Evolutionary conservation across 1,140 invertebrate genomes (phyloP).

Genomic region (Tetranychus cinnabarinus): DNA sequence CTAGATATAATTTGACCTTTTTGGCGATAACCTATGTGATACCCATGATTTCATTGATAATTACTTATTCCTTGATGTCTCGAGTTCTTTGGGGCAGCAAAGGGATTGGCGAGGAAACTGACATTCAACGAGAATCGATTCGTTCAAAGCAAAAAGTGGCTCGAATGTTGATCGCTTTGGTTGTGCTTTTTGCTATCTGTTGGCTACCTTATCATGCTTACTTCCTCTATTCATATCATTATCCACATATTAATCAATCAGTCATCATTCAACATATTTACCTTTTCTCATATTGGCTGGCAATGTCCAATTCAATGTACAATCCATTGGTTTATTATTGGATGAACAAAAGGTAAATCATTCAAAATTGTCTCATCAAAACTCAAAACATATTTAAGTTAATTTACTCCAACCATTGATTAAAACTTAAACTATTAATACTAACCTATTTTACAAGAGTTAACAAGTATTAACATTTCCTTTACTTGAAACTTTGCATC

Average conservation of each 20-base stretch:
- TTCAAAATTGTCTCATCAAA: too few species aligned
- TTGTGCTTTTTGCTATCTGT: slow-evolving; percentile 36
- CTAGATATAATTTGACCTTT: slow-evolving; percentile 66
- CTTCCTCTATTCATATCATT: slow-evolving; percentile 58
- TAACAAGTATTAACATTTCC: too few species aligned
- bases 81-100: slow-evolving; percentile 63
- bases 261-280: slow-evolving; percentile 72
- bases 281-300: slow-evolving; percentile 70
- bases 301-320: slow-evolving; percentile 87
- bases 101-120: slow-evolving; percentile 47
- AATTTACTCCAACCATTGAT: too few species aligned
- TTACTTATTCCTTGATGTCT: slow-evolving; percentile 62
- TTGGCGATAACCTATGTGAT: slow-evolving; percentile 68
- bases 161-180: slow-evolving; percentile 79
- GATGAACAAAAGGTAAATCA: slow-evolving; percentile 63
- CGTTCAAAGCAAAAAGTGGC: slow-evolving; percentile 69
- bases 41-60: slow-evolving; percentile 60
- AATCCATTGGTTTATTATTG: slow-evolving; percentile 87
- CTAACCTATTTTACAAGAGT: too few species aligned
- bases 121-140: slow-evolving; percentile 50
- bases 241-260: slow-evolving; percentile 44
- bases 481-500: too few species aligned
- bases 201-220: slow-evolving; percentile 81
- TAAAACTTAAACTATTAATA: too few species aligned
- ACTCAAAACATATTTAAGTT: too few species aligned